Conservation (phyloP, 1,140 invertebrate genomes). For the Drosophila sulfurigaster region DNA sequence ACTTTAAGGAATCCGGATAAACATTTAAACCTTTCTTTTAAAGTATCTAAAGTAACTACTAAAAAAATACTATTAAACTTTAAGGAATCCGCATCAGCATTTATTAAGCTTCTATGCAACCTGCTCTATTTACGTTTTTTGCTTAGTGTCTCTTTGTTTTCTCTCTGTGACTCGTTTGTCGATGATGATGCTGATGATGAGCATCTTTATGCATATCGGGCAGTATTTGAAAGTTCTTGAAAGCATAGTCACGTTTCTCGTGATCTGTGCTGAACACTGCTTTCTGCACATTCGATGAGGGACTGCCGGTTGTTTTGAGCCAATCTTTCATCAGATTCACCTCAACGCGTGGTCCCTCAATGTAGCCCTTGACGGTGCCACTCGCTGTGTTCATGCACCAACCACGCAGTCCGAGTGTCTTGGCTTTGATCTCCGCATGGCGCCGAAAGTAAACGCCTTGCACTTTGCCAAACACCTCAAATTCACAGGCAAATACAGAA, state of each 20-base stretch:
- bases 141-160: not conserved
- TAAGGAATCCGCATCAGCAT: not conserved
- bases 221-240: conserved; percentile 58
- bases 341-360: conserved; percentile 57
- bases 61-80: too few species aligned
- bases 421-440: conserved; percentile 57
- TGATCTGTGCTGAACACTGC: conserved; percentile 36
- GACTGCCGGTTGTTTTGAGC: conserved; percentile 65
- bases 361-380: conserved; percentile 64
- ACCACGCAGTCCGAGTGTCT: conserved; percentile 53
- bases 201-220: conserved; percentile 22
- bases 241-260: conserved; percentile 47
- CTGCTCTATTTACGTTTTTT: not conserved
- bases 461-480: conserved; percentile 65
- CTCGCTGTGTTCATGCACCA: conserved; percentile 63
- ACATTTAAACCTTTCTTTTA: conserved; percentile 10
- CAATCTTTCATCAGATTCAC: conserved; percentile 68
- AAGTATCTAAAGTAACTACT: too few species aligned
- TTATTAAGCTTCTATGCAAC: not conserved
- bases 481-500: conserved; percentile 47
- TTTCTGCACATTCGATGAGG: conserved; percentile 39
- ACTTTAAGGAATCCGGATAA: not conserved
- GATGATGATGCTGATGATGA: too few species aligned
- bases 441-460: conserved; percentile 67
- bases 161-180: not conserved